Percentiles rank a stretch among this genome's conserved stretches.
phyloP scores from a whole-genome alignment of 2,888 invertebrate genomes.

The Mythimna impura region DNA sequence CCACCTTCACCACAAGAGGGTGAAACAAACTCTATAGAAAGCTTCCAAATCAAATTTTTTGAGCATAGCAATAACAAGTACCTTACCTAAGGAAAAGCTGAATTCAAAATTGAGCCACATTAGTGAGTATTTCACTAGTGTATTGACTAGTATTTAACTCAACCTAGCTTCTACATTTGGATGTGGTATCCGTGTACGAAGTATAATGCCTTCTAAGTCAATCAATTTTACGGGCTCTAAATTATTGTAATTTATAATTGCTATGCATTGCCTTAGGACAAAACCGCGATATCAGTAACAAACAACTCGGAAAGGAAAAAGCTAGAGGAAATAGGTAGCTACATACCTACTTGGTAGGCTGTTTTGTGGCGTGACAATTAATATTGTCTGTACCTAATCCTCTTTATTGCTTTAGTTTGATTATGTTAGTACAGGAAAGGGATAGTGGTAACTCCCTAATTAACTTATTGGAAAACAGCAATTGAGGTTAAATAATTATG shows the following conservation, averaged over 20 bases:
- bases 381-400: conserved; percentile 2
- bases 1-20: no score
- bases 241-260: conserved; percentile 14
- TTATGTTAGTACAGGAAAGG: conserved; percentile 21
- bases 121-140: not conserved
- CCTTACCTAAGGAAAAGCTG: not conserved
- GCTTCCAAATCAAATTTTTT: no score
- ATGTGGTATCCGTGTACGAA: not conserved
- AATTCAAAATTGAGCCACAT: not conserved
- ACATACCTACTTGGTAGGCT: not conserved
- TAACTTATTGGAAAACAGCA: not conserved
- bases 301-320: conserved; percentile 36
- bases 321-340: conserved; percentile 27
- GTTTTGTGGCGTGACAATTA: conserved; percentile 6
- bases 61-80: not conserved
- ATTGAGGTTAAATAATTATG: not conserved
- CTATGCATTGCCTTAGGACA: conserved; percentile 17
- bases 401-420: not conserved
- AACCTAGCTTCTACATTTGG: not conserved
- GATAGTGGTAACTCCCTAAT: not conserved
- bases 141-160: not conserved
- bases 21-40: no score
- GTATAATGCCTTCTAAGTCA: not conserved
- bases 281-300: conserved; percentile 49
- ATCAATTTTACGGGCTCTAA: not conserved